Evolutionary conservation across 1,140 invertebrate genomes (phyloP).

Genomic region (Mycetomoellerius zeteki): DNA sequence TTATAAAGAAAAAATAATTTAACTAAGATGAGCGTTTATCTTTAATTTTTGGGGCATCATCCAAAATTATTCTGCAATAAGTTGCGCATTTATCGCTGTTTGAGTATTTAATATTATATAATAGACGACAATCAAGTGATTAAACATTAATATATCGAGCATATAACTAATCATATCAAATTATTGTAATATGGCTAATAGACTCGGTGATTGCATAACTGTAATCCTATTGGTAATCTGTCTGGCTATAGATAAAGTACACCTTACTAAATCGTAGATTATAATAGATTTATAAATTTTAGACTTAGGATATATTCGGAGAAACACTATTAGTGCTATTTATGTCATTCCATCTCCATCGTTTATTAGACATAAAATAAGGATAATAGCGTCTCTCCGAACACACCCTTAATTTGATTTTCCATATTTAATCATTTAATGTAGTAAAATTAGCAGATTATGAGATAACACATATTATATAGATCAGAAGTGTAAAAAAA

Average conservation of each 20-base stretch:
- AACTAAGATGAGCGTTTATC: background rate
- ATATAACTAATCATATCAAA: background rate
- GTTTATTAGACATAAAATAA: too few species aligned
- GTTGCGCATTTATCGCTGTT: background rate
- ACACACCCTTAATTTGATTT: background rate
- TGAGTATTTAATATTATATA: background rate
- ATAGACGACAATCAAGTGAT: background rate
- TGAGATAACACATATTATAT: background rate
- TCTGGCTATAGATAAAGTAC: background rate
- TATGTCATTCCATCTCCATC: too few species aligned
- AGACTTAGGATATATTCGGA: background rate
- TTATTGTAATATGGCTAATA: constrained; percentile 6
- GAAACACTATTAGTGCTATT: too few species aligned
- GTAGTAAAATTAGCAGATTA: constrained; percentile 6
- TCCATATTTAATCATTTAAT: background rate
- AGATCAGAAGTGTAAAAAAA: background rate
- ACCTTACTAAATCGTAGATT: background rate
- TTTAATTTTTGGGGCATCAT: background rate
- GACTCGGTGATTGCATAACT: constrained; percentile 6
- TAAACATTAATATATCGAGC: background rate
- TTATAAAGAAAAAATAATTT: background rate
- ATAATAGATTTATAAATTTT: background rate
- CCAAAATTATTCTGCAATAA: background rate
- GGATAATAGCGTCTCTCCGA: too few species aligned
- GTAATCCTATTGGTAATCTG: constrained; percentile 11